Base-by-base conservation (phyloP, 2,113 vertebrate genomes). In the Prunella fulvescens region DNA sequence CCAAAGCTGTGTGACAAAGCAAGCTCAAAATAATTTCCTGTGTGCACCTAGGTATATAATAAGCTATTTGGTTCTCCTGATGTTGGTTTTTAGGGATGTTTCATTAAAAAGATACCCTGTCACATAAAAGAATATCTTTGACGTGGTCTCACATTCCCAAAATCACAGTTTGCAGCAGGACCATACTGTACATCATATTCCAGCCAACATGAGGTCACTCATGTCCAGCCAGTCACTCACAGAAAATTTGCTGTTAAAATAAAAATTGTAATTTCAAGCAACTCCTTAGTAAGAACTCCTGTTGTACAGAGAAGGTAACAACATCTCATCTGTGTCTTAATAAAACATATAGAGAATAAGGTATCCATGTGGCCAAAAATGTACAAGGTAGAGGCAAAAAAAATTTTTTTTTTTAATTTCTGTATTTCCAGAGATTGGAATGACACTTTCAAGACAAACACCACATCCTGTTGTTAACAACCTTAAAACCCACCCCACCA, bases 41-140 rank as follows among this genome's bases (percentile, higher is more conserved):
- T 8, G 39, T 5, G 1, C 12, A 45, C 10, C 25, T 13, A 47
- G 0, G 47, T 45, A 44, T 3, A 4, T 5, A 35, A 54, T 14
- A 28, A 56, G 14, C 29, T 56, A 9, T 29, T 57, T 54, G 23
- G 18, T 25, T 80, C 60, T 88, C n/a, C 78, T 45, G 28, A 54
- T 7, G 15, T 1, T 76, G 62, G 2, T 17, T 54, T 74, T 74
- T 33, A 57, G 9, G 53, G 56, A 22, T 11, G 3, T 70, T 70
- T 28, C 31, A 33, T 62, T 89, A 58, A 66, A 85, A 89, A 23
- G 12, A 60, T 1, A 70, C 14, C n/a, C 6, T 25, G 54, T 60
- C 24, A 79, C 53, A 58, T 37, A 19, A 45, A 70, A 61, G 7
- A 51, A 2, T 22, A 57, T 48, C 42, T 83, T 24, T 33, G 58